Base-by-base conservation (phyloP, 2,797 vertebrate genomes). In the Phrynocephalus guinanensis region DNA sequence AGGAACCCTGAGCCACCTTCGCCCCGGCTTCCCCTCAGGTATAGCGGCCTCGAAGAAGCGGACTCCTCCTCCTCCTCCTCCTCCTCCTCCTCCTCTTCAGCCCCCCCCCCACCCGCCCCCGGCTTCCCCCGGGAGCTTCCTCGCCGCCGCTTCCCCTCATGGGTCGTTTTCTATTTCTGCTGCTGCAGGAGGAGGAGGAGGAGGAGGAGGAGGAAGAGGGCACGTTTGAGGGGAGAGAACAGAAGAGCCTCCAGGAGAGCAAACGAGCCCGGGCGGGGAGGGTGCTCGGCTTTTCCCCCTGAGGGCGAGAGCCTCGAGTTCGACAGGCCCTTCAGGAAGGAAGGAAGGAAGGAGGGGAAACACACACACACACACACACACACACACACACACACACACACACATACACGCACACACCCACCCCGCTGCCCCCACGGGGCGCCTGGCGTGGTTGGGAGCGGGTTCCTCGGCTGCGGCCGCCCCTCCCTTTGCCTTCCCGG, bases 361-460 rank as follows among this genome's bases (percentile, higher is more conserved):
- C 38, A 44, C 38, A 44, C 38, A 44, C 38, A 44, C 38, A 44
- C 38, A 5, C n/a, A n/a, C n/a, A n/a, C n/a, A 44, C 38, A 44
- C 38, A 44, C 38, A 44, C 38, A 44, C 38, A 44, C 38, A 5
- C n/a, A 44, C 38, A 44, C 38, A 44, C 38, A 44, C 38, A 44
- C 38, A 44, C 38, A 5, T n/a, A n/a, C 38, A 38, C 38, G 3
- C 38, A 2, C 38, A 3, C 38, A 38, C 38, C 2, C 38, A 38
- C 38, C 30, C 26, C 18, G 3, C 4, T 16, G 6, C 56, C 0
- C 33, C 26, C 0, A 0, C 10, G 5, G 8, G 22, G 22, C 22
- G 2, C 50, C 0, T 0, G 33, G 1, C 11, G 1, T 11, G 4
- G 79, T 60, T 44, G 76, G 28, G 0, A 2, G 0, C 16, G 52